Evolutionary conservation across 2,888 invertebrate species (phyloP).

Genomic region (Phrixothrix hirtus): DNA sequence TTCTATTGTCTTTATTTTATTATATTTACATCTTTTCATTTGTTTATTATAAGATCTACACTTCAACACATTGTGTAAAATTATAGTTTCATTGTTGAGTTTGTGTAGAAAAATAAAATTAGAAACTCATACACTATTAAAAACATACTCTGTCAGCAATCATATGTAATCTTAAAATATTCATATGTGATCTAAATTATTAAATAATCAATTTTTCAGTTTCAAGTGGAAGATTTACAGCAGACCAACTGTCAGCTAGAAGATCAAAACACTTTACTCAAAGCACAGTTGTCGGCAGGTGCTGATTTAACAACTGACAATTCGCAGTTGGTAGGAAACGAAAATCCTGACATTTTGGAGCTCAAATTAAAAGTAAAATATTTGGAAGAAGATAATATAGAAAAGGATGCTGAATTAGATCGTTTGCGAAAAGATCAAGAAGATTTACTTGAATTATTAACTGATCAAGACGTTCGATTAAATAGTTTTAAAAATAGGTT

Average conservation of each 20-base stretch:
- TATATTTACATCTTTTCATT: too few relatives aligned
- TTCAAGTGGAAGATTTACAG: constrained; percentile 67
- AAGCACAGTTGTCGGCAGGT: constrained; percentile 66
- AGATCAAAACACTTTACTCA: constrained; percentile 85
- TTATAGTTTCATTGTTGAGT: too few relatives aligned
- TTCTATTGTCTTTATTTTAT: too few relatives aligned
- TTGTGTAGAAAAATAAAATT: not conserved
- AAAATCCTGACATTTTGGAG: constrained; percentile 3
- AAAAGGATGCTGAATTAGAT: constrained; percentile 61
- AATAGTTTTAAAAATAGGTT: constrained; percentile 49
- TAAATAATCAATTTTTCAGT: constrained; percentile 40
- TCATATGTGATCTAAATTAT: not conserved
- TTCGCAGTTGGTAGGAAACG: not conserved
- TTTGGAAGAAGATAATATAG: constrained; percentile 50
- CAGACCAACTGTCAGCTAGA: constrained; percentile 74
- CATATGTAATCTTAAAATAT: not conserved
- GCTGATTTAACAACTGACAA: constrained; percentile 20
- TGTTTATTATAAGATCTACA: too few relatives aligned
- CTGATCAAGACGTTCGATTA: constrained; percentile 75
- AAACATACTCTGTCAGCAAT: too few relatives aligned
- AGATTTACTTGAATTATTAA: constrained; percentile 84
- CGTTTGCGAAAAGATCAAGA: constrained; percentile 87
- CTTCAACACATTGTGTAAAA: too few relatives aligned
- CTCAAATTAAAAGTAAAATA: constrained; percentile 37
- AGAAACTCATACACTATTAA: too few relatives aligned